A percentile compares a stretch with the other conserved stretches of the same genome.
phyloP scores from a whole-genome alignment of 2,888 invertebrate species.

The Melipona bicolor region DNA sequence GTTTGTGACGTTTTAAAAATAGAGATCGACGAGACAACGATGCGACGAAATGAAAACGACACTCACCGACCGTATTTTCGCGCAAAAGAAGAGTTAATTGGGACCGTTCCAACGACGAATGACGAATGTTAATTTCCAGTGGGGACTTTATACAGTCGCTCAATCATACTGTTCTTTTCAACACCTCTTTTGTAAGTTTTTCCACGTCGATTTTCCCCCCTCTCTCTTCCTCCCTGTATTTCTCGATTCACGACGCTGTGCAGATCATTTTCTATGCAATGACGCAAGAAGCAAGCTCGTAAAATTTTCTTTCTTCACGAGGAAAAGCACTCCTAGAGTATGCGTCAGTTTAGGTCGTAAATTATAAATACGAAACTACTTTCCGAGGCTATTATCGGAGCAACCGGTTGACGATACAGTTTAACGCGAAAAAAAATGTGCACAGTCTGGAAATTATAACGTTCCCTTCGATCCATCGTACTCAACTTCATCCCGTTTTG shows the following conservation, averaged over 20 bases:
- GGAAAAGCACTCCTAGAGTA: conserved; percentile 7
- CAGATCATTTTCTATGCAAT: conserved; percentile 18
- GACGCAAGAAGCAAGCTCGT: background rate
- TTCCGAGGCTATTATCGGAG: conserved; percentile 11
- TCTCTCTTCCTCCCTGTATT: fast-evolving
- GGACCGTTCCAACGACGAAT: background rate
- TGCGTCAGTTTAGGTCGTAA: conserved; percentile 10
- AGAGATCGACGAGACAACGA: conserved; percentile 3
- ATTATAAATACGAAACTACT: conserved; percentile 41
- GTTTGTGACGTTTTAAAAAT: conserved; percentile 7
- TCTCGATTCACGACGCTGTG: background rate
- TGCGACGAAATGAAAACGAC: conserved; percentile 29
- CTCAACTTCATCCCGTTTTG: conserved; percentile 1
- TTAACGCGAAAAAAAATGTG: conserved; percentile 31
- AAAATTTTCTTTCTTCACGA: conserved; percentile 14
- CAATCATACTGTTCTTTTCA: background rate
- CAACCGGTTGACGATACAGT: conserved; percentile 7
- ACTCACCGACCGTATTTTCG: background rate
- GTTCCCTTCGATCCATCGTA: background rate
- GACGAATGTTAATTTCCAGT: conserved; percentile 36
- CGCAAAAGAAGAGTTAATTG: conserved; percentile 19
- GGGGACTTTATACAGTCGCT: background rate
- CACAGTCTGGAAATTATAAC: conserved; percentile 15
- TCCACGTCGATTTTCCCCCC: too few species aligned
- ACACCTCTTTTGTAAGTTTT: background rate